Conservation (phyloP, 2,888 invertebrate species). For the Taenaris catops region DNA sequence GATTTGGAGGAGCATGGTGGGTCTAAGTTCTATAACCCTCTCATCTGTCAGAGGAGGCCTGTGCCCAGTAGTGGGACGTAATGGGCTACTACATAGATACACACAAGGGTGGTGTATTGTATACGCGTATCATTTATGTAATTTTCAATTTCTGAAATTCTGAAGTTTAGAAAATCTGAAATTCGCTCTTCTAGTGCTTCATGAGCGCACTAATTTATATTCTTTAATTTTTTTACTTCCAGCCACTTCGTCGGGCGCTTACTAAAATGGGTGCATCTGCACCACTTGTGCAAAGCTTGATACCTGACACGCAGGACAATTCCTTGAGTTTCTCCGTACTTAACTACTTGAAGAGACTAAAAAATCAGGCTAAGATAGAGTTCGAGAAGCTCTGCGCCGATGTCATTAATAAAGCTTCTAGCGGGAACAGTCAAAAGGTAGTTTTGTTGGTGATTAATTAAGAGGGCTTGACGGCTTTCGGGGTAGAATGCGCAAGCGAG, state of each 20-base stretch:
- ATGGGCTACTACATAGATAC: too few relatives aligned
- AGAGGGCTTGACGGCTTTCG: too few relatives aligned
- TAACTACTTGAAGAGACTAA: conserved; percentile 96
- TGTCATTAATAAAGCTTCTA: conserved; percentile 83
- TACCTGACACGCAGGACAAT: conserved; percentile 96
- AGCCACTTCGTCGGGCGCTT: conserved; percentile 94
- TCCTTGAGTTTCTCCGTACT: conserved; percentile 95
- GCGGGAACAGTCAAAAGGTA: conserved; percentile 73
- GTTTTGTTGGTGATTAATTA: too few relatives aligned
- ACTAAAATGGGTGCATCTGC: conserved; percentile 94
- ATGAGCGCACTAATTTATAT: too few relatives aligned
- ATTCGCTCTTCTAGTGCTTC: too few relatives aligned
- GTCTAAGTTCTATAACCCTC: too few relatives aligned
- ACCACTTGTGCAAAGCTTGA: conserved; percentile 88
- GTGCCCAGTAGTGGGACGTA: too few relatives aligned
- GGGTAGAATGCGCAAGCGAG: too few relatives aligned
- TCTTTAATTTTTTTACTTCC: conserved; percentile 37
- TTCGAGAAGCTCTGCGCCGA: conserved; percentile 93
- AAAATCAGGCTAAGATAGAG: conserved; percentile 95
- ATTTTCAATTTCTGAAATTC: conserved; percentile 11
- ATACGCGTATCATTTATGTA: too few relatives aligned
- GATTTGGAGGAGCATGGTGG: too few relatives aligned
- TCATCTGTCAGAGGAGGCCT: too few relatives aligned
- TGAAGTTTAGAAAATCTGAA: not conserved
- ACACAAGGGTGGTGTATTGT: too few relatives aligned